Conservation (phyloP, 1,140 invertebrate genomes). For the Colletes latitarsis region DNA sequence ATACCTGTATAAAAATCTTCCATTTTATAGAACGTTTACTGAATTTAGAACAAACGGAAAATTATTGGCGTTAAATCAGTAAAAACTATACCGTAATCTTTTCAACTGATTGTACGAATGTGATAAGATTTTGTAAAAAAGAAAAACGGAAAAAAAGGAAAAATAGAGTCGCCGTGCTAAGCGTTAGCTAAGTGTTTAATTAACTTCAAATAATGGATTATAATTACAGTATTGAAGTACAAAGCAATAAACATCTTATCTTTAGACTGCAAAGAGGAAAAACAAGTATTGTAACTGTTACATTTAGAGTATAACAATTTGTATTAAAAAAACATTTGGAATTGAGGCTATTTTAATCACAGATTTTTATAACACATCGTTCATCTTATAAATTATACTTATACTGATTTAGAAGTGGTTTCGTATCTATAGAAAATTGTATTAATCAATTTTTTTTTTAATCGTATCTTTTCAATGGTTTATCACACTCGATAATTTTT, state of each 20-base stretch:
- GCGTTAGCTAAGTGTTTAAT: slow-evolving; percentile 38
- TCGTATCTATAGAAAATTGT: not conserved
- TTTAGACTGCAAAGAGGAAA: slow-evolving; percentile 29
- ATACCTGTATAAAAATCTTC: slow-evolving; percentile 25
- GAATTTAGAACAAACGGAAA: slow-evolving; percentile 36
- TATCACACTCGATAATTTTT: slow-evolving; percentile 26
- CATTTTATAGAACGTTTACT: slow-evolving; percentile 9
- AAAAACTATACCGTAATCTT: slow-evolving; percentile 38
- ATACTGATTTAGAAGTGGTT: not conserved
- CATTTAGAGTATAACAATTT: slow-evolving; percentile 19
- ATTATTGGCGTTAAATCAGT: slow-evolving; percentile 18
- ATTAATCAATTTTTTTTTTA: not conserved
- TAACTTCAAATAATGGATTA: slow-evolving; percentile 30
- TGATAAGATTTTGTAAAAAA: slow-evolving; percentile 53
- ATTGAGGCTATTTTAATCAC: slow-evolving; percentile 42
- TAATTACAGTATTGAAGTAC: slow-evolving; percentile 48
- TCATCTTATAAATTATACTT: slow-evolving; percentile 28
- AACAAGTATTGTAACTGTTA: slow-evolving; percentile 33
- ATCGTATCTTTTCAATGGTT: slow-evolving; percentile 1
- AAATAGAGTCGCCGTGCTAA: slow-evolving; percentile 67
- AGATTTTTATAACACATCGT: slow-evolving; percentile 18
- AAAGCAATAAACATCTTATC: slow-evolving; percentile 61
- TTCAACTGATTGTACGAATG: slow-evolving; percentile 54
- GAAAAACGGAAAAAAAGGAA: slow-evolving; percentile 17
- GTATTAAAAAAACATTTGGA: slow-evolving; percentile 20